Base-by-base conservation (phyloP, 2,797 vertebrate species). In the Smutsia temminckii region DNA sequence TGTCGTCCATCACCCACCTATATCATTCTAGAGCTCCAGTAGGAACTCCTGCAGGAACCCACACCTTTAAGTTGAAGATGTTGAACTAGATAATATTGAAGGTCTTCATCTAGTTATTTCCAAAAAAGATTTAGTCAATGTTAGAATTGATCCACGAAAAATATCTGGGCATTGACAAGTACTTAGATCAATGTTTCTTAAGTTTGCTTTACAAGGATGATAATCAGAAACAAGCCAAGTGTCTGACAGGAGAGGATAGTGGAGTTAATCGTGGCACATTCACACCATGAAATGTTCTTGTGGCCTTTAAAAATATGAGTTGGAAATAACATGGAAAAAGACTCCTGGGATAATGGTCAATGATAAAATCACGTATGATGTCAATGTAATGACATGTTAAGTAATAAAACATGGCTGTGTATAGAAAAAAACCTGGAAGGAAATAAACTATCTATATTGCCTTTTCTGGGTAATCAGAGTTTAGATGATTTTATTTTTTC, bases 121-220 rank as follows among this genome's bases (percentile, higher is more conserved):
- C n/a, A 74, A 49, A 71, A 86, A 32, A 57, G 57, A 81, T 68
- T 81, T 29, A 59, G 66, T 53, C 27, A 51, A 42, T 51, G n/a
- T 87, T 81, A 51, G 69, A 75, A 87, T 34, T 75, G 90, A 75
- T 57, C 59, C 51, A 91, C 61, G 75, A 61, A 59, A 92, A 81
- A 81, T 42, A 20, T 11, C 32, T 83, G 68, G 32, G 27, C 77
- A 61, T 23, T 75, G n/a, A 81, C 49, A 91, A 75, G 32, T 74
- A 75, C 20, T 40, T 75, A 75, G 49, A 68, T 51, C 75, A 81
- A 29, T 72, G 51, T 75, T 57, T 69, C 83, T 85, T 72, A 64
- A 55, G 34, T 74, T 74, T 81, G 18, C 74, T 81, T 91, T 91
- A 86, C 57, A 66, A 81, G 37, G 77, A 68, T 61, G 59, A 61